phyloP scores from a whole-genome alignment of 2,113 vertebrate species.

The Coptodon bakossiorum region DNA sequence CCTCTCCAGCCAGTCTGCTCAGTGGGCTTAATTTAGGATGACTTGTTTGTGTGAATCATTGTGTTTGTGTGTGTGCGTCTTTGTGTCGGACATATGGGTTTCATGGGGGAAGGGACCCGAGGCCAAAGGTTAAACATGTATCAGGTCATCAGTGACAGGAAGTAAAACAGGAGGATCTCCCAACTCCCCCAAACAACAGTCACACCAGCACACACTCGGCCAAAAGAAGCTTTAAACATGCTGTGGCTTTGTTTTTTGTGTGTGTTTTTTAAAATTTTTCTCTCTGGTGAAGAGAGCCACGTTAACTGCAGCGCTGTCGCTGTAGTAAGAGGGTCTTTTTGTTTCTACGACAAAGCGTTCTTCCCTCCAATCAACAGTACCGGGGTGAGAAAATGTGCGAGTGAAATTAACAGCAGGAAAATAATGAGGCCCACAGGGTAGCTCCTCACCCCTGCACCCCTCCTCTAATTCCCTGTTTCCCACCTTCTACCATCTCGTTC shows the following conservation, averaged over 20 bases:
- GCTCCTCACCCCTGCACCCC: conserved; percentile 68
- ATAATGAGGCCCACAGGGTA: conserved; percentile 80
- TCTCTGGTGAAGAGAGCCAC: neutral
- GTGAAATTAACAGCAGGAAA: conserved; percentile 80
- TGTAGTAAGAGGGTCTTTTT: conserved; percentile 44
- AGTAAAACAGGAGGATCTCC: conserved; percentile 54
- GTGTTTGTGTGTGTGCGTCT: neutral
- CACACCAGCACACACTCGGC: neutral
- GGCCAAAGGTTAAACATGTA: conserved; percentile 65
- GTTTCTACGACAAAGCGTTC: conserved; percentile 50
- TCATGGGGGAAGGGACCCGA: conserved; percentile 34
- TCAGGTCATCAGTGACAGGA: conserved; percentile 68
- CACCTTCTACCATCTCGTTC: conserved; percentile 64
- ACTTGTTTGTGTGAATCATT: conserved; percentile 35
- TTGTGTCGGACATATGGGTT: conserved; percentile 23
- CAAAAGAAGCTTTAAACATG: neutral
- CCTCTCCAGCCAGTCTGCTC: conserved; percentile 46
- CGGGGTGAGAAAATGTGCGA: conserved; percentile 74
- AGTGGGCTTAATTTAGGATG: conserved; percentile 40
- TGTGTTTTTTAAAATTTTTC: neutral
- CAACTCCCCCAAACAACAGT: conserved; percentile 39
- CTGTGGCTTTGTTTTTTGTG: conserved; percentile 7
- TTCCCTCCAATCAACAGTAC: conserved; percentile 74
- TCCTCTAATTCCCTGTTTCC: conserved; percentile 66
- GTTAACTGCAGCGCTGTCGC: neutral